Evolutionary conservation across 2,797 vertebrate genomes (phyloP), one percentile per base, ranked within the genome.

Genomic region (Pyrocephalus nanus): DNA sequence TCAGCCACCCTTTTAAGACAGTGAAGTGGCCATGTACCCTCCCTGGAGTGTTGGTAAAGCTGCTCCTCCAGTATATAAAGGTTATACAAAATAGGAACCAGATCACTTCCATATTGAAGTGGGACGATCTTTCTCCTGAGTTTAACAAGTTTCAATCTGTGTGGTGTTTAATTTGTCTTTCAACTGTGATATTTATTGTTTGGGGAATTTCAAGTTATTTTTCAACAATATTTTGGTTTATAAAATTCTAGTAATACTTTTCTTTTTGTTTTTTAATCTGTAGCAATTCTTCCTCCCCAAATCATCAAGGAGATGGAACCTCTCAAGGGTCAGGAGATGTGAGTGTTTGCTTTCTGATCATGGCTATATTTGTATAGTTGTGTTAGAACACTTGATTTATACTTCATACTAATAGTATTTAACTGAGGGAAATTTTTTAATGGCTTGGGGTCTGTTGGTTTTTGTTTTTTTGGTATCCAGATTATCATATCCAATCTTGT

Each of bases 231-330:
- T 61, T 81, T 84, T 85, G 20, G 17, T 23, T 73, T 47, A 27
- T 60, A 15, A 29, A 70, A 60, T 42, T 66, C 5, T 73, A 76
- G 7, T 94, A 94, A 91, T 91, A 10, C 7, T 23, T 40, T 36
- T 22, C 26, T 27, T 7, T 20, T 40, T 53, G 12, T 73, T 55
- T 76, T 66, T 61, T 65, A 61, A 54, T 72, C 95, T 84, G 8
- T 71, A 99, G 99, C 97, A 99, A 99, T 97, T 99, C 99, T 60
- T 99, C 99, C 77, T 99, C 99, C 93, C 99, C 99, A 91, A 99
- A 99, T 98, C 99, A 99, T 97, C 99, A 99, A 98, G 99, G 98
- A 97, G 99, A 99, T 89, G 98, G 98, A 95, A 97, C 95, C 90
- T 97, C 97, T 97, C 98, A 98, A 83, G 96, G 96, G 17, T 97